phyloP scores from a whole-genome alignment of 1,140 invertebrate genomes.

The Apis laboriosa region DNA sequence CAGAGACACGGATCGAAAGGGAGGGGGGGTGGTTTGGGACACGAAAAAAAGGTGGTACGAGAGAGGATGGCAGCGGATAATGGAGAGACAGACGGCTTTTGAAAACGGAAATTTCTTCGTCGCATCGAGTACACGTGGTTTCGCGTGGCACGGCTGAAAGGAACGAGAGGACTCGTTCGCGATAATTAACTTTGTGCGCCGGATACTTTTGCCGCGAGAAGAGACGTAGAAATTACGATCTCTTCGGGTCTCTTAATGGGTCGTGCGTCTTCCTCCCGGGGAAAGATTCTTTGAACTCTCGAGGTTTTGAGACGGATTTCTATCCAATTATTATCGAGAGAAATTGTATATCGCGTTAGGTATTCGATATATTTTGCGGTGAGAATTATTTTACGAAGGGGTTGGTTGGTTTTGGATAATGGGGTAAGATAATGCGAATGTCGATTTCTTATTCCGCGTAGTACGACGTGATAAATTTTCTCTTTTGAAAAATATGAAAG shows the following conservation, averaged over 20 bases:
- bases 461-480: too few species aligned
- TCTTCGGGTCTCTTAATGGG: not conserved
- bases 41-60: slow-evolving; percentile 1
- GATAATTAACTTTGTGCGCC: slow-evolving; percentile 32
- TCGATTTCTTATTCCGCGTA: too few species aligned
- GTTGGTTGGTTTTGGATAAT: too few species aligned
- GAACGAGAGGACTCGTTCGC: not conserved
- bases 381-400: too few species aligned
- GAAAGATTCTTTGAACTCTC: not conserved
- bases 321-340: too few species aligned
- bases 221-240: not conserved
- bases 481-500: too few species aligned
- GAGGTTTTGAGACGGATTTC: not conserved
- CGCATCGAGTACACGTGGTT: not conserved
- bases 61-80: slow-evolving; percentile 27
- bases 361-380: too few species aligned
- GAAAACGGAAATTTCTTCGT: slow-evolving; percentile 13
- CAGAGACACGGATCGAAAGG: slow-evolving; percentile 5
- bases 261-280: not conserved
- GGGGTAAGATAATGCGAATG: too few species aligned
- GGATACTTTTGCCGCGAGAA: not conserved
- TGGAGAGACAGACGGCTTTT: slow-evolving; percentile 24
- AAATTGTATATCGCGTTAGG: too few species aligned
- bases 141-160: not conserved
- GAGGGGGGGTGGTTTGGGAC: not conserved